Conservation (phyloP, 2,797 vertebrate genomes). For the Monodelphis domestica region DNA sequence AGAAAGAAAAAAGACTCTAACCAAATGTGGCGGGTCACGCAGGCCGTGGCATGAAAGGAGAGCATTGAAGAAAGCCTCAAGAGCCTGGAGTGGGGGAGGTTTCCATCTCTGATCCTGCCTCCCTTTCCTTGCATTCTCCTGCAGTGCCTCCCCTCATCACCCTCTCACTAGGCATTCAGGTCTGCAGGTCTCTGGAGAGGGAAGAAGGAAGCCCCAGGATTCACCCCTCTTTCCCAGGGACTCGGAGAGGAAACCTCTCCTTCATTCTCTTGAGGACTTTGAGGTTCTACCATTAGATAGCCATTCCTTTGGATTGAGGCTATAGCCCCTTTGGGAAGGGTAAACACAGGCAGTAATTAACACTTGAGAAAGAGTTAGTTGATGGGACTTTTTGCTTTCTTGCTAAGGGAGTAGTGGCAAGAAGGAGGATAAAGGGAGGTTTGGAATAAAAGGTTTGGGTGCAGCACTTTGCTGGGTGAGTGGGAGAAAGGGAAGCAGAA, state of each 20-base stretch:
- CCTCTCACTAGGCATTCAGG: background rate
- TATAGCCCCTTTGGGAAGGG: background rate
- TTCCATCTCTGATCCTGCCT: background rate
- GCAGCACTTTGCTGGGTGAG: background rate
- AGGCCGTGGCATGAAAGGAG: conserved; percentile 24
- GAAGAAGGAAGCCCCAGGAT: background rate
- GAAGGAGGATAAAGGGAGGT: background rate
- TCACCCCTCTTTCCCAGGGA: background rate
- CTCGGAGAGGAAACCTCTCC: background rate
- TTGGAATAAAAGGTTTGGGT: background rate
- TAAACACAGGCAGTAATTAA: background rate
- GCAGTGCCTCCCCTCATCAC: background rate
- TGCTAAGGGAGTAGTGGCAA: background rate
- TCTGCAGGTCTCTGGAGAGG: background rate
- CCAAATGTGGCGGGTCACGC: conserved; percentile 65
- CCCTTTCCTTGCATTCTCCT: background rate
- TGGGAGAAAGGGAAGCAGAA: background rate
- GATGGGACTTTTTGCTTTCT: background rate
- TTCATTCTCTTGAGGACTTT: background rate
- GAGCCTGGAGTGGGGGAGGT: background rate
- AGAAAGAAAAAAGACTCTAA: background rate
- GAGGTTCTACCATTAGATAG: background rate
- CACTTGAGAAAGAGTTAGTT: background rate
- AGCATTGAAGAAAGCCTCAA: background rate
- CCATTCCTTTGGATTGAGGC: background rate